phyloP scores from a whole-genome alignment of 2,888 invertebrate species.

The Fabriciana adippe region DNA sequence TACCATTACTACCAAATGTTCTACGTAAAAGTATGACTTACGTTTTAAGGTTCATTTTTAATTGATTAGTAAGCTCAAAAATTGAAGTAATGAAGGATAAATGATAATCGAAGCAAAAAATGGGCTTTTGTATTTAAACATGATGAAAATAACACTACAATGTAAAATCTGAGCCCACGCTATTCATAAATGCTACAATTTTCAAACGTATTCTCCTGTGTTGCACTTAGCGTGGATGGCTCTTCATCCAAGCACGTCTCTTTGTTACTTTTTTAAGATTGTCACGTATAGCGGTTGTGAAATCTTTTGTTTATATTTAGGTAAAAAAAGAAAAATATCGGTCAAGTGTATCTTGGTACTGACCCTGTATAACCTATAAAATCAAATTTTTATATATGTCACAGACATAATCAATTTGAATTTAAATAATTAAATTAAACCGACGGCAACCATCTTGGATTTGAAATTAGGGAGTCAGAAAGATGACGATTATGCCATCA shows the following conservation, averaged over 20 bases:
- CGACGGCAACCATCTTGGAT: no score
- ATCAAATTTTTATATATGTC: background rate
- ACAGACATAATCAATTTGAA: no score
- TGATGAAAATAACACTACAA: constrained; percentile 12
- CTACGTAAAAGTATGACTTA: no score
- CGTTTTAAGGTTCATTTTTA: no score
- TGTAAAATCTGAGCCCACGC: constrained; percentile 20
- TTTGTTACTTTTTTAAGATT: constrained; percentile 37
- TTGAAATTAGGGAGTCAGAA: no score
- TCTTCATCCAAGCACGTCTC: constrained; percentile 35
- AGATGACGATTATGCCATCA: no score
- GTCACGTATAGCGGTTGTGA: constrained; percentile 34
- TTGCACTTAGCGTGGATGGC: constrained; percentile 32
- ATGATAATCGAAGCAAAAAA: background rate
- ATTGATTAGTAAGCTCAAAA: no score
- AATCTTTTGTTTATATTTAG: constrained; percentile 34
- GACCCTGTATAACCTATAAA: constrained; percentile 11
- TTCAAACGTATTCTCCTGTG: constrained; percentile 22
- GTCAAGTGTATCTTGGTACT: constrained; percentile 26
- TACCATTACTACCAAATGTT: no score
- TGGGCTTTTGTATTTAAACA: background rate
- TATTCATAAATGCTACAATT: constrained; percentile 26
- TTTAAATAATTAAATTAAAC: no score
- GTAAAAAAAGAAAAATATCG: constrained; percentile 23
- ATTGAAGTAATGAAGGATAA: no score